Percentiles rank a stretch among this genome's conserved stretches.
These are phyloP conservation scores for Pseudomyrmex concolor DNA, from an alignment of 1,140 invertebrate genomes.

Conservation along the genomic window DNA sequence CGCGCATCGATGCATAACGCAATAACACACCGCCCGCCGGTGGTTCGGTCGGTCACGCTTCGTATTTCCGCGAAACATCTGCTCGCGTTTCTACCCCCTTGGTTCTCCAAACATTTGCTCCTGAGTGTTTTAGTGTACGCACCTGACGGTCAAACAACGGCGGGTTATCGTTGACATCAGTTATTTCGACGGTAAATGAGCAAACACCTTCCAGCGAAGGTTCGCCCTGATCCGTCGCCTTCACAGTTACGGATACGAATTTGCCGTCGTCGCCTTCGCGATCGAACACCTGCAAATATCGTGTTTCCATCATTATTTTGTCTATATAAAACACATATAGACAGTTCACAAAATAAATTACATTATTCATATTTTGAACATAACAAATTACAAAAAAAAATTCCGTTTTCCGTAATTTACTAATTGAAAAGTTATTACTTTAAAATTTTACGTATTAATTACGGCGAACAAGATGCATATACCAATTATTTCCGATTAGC, in stretches of 20 bases:
- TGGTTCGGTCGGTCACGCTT: conserved; percentile 1
- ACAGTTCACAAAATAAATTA: neutral
- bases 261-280: conserved; percentile 97
- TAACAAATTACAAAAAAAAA: neutral
- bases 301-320: neutral
- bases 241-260: conserved; percentile 97
- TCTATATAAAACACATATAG: neutral
- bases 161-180: conserved; percentile 97
- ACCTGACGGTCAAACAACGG: conserved; percentile 97
- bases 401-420: neutral
- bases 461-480: neutral
- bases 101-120: conserved; percentile 2
- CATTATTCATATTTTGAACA: neutral
- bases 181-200: conserved; percentile 98
- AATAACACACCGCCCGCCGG: neutral
- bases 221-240: conserved; percentile 98
- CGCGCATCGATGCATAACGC: neutral
- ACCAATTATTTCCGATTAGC: neutral
- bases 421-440: neutral
- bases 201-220: conserved; percentile 97
- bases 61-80: conserved; percentile 50
- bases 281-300: conserved; percentile 91
- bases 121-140: conserved; percentile 67
- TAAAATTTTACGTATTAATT: neutral
- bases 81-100: neutral